Evolutionary conservation across 2,888 invertebrate species (phyloP).

Genomic region (Chelonus formosanus): DNA sequence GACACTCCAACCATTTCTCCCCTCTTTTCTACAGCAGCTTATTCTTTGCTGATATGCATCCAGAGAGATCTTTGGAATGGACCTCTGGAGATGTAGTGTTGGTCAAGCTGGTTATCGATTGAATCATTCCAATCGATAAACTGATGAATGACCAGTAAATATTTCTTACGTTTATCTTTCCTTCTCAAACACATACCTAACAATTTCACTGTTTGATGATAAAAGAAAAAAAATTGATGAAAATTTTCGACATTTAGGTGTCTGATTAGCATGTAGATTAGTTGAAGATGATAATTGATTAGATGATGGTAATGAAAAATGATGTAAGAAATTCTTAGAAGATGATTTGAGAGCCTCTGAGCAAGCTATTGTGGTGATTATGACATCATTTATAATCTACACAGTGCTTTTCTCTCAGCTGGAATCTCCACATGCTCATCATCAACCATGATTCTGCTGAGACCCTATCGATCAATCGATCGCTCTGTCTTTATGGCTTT

Average conservation of each 20-base stretch:
- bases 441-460: slow-evolving; percentile 28
- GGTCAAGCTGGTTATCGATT: slow-evolving; percentile 24
- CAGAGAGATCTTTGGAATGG: too few species aligned
- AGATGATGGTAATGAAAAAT: slow-evolving; percentile 1
- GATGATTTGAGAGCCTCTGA: slow-evolving; percentile 34
- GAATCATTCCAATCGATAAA: slow-evolving; percentile 10
- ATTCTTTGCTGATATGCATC: too few species aligned
- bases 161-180: too few species aligned
- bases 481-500: slow-evolving; percentile 16
- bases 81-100: slow-evolving; percentile 10
- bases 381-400: slow-evolving; percentile 40
- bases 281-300: slow-evolving; percentile 1
- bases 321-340: not conserved
- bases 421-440: slow-evolving; percentile 23
- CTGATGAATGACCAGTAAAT: too few species aligned
- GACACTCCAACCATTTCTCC: slow-evolving; percentile 7
- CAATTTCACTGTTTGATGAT: too few species aligned
- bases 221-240: too few species aligned
- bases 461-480: slow-evolving; percentile 28
- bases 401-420: slow-evolving; percentile 8
- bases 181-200: too few species aligned
- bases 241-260: too few species aligned
- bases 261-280: not conserved
- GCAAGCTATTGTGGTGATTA: slow-evolving; percentile 32
- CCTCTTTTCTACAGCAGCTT: not conserved